Base-by-base conservation (phyloP, 2,113 vertebrate genomes). In the Struthidea cinerea region DNA sequence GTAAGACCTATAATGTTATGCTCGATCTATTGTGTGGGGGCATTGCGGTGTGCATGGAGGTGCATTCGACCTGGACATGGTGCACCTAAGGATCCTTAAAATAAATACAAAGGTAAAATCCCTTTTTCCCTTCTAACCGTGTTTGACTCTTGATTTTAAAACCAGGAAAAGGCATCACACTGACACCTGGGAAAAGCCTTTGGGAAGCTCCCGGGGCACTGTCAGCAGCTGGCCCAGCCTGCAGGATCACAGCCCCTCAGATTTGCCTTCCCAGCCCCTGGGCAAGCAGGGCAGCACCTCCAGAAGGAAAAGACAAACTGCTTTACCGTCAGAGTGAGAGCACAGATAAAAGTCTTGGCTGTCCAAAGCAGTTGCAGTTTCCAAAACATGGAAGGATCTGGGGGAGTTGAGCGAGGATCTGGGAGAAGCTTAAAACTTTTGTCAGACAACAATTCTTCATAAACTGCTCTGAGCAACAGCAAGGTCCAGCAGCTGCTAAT, bases 311-410 rank as follows among this genome's bases (percentile, higher is more conserved):
- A 79, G 3, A n/a, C 13, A 53, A 60, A 83, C 24, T 16, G 52
- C 47, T 79, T 44, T 76, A 46, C 8, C 44, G n/a, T 49, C 39
- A 41, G 39, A 35, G 11, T 4, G 8, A 0, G 0, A 79, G 44
- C 22, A 22, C 19, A 71, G 7, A 33, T 3, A 47, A 26, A 57
- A 41, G 5, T 28, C 53, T 47, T 39, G 27, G 30, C 49, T 69
- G 33, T 13, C 18, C 3, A 2, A 23, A 14, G 19, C 71, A 46
- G 52, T 1, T 53, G 37, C 12, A 44, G 24, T 59, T 90, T 69
- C 41, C 30, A 52, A 56, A 88, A 22, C 4, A 7, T 2, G 7
- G 37, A n/a, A 39, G 39, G 9, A 50, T n/a, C 37, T 12, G 23
- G 16, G 27, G n/a, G 30, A 84, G 35, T 0, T 35, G 41, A 76